phyloP scores from a whole-genome alignment of 2,797 vertebrate genomes.

The Bradypus variegatus region DNA sequence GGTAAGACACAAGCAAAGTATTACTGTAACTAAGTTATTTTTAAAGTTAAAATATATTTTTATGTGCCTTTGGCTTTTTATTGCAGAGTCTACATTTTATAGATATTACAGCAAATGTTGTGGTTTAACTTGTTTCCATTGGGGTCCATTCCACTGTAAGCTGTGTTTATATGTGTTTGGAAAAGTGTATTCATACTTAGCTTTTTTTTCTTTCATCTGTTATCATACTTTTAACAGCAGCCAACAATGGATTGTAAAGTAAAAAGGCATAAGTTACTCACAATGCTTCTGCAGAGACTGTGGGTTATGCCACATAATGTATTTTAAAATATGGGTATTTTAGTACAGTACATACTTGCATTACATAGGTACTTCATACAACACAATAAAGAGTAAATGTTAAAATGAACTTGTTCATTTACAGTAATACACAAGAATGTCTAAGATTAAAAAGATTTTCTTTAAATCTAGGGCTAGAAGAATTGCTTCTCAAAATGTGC shows the following conservation, averaged over 20 bases:
- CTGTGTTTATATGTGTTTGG: constrained; percentile 68
- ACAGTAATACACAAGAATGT: constrained; percentile 43
- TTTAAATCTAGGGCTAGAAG: constrained; percentile 28
- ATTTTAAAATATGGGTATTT: constrained; percentile 69
- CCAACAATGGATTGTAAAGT: constrained; percentile 54
- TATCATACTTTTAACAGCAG: constrained; percentile 68
- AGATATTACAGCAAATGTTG: constrained; percentile 70
- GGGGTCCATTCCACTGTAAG: constrained; percentile 70
- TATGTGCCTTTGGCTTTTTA: constrained; percentile 77
- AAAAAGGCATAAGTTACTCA: constrained; percentile 71
- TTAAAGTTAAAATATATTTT: constrained; percentile 78
- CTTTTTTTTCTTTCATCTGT: constrained; percentile 65
- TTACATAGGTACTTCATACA: constrained; percentile 74
- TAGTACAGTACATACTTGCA: constrained; percentile 65
- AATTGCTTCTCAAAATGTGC: neutral
- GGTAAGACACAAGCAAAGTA: constrained; percentile 71
- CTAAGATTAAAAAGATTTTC: constrained; percentile 10
- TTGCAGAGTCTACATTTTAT: constrained; percentile 73
- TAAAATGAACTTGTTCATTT: constrained; percentile 63
- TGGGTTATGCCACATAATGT: constrained; percentile 66
- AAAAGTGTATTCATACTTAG: constrained; percentile 66
- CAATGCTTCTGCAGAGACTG: constrained; percentile 67
- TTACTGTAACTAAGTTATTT: constrained; percentile 79
- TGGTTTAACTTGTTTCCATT: constrained; percentile 67
- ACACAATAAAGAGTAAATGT: constrained; percentile 74